Base-by-base conservation (phyloP, 2,888 invertebrate genomes). In the Oscheius sp. region DNA sequence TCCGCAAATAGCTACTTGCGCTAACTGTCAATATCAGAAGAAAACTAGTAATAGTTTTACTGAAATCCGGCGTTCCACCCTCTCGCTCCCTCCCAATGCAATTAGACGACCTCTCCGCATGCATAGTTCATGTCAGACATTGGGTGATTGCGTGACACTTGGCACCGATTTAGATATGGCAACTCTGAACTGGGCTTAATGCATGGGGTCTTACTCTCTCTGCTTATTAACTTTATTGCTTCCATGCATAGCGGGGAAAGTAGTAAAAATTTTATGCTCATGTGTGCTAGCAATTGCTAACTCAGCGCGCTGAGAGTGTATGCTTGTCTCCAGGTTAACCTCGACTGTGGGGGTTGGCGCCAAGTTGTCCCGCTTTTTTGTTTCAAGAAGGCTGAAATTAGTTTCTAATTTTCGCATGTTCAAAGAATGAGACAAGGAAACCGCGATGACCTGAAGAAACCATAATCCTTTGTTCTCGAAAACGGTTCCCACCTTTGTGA, bases 101-200 rank as follows among this genome's bases (percentile, higher is more conserved):
- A 61, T 61, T 61, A 61, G 45, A 27, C n/a, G 45, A 25, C 61
- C 45, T 45, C 61, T 61, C 45, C 29, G 45, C 61, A 61, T 61
- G 45, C 61, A 61, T 61, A 61, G 61, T 61, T 61, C 61, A 61
- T 61, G 61, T 17, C 29, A 45, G 61, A 61, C 61, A 61, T 61
- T 61, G 61, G 42, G 45, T 58, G 61, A 42, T 61, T 61, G 61
- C 61, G 61, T 61, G 61, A 61, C 61, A 61, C 61, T 61, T 61
- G 61, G 61, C 61, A 61, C 61, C 61, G 61, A 61, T 61, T 61
- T 42, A 27, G 61, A 61, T 45, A 25, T 57, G 20, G 57, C 57
- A 25, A 25, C 57, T 34, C 50, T n/a, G n/a, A 1, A n/a, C 52
- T n/a, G 33, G n/a, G n/a, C n/a, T 17, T 45, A 61, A 61, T 61